Conservation (phyloP, 2,888 invertebrate species). For the Aromia moschata region DNA sequence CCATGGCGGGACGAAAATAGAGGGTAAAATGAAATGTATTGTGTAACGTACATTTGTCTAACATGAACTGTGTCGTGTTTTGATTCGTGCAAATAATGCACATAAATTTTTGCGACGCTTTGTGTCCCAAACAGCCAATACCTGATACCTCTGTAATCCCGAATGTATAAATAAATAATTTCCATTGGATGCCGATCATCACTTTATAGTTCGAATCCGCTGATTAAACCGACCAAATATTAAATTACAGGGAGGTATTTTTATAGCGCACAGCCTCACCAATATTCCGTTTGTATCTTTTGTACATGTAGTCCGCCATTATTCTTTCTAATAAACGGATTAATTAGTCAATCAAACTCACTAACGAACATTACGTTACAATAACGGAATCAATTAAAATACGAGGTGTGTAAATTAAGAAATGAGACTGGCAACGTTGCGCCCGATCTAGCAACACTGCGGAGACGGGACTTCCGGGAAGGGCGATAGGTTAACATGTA, state of each 20-base stretch:
- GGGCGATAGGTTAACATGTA: no score
- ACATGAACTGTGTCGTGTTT: conserved; percentile 26
- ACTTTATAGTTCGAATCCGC: neutral
- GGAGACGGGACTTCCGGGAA: no score
- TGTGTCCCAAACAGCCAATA: conserved; percentile 25
- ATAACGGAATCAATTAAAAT: no score
- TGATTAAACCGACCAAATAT: no score
- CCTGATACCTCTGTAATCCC: conserved; percentile 13
- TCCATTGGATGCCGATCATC: conserved; percentile 2
- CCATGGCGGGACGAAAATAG: conserved; percentile 32
- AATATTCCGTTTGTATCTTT: no score
- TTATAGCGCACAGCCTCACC: no score
- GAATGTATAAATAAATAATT: conserved; percentile 11
- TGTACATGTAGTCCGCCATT: no score
- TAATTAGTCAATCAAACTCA: neutral
- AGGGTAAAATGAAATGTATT: conserved; percentile 49
- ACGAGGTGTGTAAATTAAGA: no score
- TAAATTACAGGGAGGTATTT: no score
- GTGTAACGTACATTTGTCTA: conserved; percentile 39
- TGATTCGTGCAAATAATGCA: conserved; percentile 39
- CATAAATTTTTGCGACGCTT: conserved; percentile 35
- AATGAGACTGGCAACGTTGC: no score
- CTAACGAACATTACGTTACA: no score
- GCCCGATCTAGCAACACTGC: no score
- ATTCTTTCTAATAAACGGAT: neutral